Conservation (phyloP, 2,797 vertebrate species). For the Phataginus tetradactyla region DNA sequence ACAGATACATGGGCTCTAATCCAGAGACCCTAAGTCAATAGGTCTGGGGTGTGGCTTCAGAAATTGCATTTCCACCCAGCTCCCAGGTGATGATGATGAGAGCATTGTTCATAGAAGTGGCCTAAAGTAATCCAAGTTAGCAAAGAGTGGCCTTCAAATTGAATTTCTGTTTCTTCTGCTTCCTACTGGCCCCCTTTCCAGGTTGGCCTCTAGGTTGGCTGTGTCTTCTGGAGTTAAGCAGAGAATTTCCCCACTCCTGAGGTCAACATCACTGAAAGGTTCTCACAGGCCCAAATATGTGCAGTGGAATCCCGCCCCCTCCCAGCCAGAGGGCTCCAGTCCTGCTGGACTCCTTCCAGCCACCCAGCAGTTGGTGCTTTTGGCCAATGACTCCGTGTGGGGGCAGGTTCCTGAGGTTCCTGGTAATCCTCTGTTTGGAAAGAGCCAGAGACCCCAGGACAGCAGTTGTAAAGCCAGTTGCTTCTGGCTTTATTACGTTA, state of each 20-base stretch:
- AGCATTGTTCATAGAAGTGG: neutral
- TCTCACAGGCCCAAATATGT: neutral
- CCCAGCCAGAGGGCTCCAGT: neutral
- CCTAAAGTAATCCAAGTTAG: conserved; percentile 12
- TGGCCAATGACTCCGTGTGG: conserved; percentile 24
- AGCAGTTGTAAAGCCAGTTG: conserved; percentile 50
- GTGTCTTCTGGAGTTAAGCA: neutral
- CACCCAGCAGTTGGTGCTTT: neutral
- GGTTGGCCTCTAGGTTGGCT: neutral
- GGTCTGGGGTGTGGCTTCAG: neutral
- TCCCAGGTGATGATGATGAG: neutral
- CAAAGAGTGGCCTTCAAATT: conserved; percentile 48
- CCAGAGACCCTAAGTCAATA: conserved; percentile 3
- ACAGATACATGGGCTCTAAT: neutral
- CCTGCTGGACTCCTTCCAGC: neutral
- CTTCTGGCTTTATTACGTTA: conserved; percentile 61
- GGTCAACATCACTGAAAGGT: neutral
- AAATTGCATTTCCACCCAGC: neutral
- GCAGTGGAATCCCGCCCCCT: neutral
- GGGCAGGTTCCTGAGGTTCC: conserved; percentile 27
- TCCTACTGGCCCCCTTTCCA: neutral
- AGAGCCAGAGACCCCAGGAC: neutral
- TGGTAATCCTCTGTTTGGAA: conserved; percentile 58
- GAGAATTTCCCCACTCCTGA: neutral
- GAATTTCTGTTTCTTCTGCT: neutral